phyloP scores from a whole-genome alignment of 1,140 invertebrate species.

The Nebria ingens region DNA sequence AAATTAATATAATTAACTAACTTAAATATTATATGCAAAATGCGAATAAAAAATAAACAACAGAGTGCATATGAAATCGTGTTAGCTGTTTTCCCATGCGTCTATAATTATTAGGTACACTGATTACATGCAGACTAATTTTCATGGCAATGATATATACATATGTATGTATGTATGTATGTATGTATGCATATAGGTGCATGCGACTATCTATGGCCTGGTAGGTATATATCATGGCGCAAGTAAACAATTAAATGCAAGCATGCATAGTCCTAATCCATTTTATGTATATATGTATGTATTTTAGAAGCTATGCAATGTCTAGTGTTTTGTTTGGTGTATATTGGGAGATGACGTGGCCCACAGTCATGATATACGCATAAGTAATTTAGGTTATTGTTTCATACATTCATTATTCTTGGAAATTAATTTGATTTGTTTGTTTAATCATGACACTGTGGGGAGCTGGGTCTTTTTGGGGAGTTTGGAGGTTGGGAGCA shows the following conservation, averaged over 20 bases:
- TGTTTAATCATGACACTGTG: not conserved
- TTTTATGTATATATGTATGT: too few species aligned
- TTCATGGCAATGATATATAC: not conserved
- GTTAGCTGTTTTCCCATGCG: too few species aligned
- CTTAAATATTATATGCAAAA: too few species aligned
- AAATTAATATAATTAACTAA: too few species aligned
- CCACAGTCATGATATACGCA: constrained; percentile 2
- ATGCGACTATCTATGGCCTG: too few species aligned
- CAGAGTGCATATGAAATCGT: too few species aligned
- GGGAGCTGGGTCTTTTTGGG: not conserved
- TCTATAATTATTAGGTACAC: too few species aligned
- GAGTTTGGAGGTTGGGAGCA: not conserved
- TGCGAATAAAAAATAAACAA: too few species aligned
- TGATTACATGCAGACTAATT: not conserved
- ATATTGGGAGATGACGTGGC: not conserved
- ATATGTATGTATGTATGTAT: not conserved
- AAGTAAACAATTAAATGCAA: constrained; percentile 5
- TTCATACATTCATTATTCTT: not conserved
- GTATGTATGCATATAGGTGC: not conserved
- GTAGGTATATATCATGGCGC: not conserved
- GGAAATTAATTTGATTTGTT: not conserved
- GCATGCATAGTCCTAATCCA: not conserved
- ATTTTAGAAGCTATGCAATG: constrained; percentile 6
- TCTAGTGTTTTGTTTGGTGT: constrained; percentile 2
- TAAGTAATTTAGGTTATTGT: not conserved